These are phyloP conservation scores for Plectus sambesii DNA, from an alignment of 1,140 invertebrate species.

Conservation along the genomic window DNA sequence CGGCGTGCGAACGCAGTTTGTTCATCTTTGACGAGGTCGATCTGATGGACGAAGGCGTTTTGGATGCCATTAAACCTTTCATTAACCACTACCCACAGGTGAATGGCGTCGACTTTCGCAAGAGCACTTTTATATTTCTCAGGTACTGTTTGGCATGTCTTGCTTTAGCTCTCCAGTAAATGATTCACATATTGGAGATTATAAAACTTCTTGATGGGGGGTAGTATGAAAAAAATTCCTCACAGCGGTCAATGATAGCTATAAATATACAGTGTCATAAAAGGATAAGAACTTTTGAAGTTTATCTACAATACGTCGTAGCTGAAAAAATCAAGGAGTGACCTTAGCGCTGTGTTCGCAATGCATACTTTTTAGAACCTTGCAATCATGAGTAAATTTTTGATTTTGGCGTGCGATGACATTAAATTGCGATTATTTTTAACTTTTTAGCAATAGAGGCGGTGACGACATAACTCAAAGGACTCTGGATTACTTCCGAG, in stretches of 20 bases:
- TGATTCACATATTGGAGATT: too few species aligned
- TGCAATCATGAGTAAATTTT: conserved; percentile 2
- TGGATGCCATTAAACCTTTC: conserved; percentile 73
- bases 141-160: too few species aligned
- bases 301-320: too few species aligned
- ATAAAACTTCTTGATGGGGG: too few species aligned
- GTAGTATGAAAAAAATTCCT: too few species aligned
- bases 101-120: conserved; percentile 52
- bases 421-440: not conserved
- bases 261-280: too few species aligned
- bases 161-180: too few species aligned
- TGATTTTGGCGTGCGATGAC: not conserved
- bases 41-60: conserved; percentile 69
- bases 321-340: too few species aligned
- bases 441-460: conserved; percentile 62
- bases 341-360: too few species aligned
- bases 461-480: conserved; percentile 58
- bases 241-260: too few species aligned
- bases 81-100: conserved; percentile 66
- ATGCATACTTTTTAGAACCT: too few species aligned
- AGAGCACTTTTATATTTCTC: conserved; percentile 76
- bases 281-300: too few species aligned
- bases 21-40: conserved; percentile 97
- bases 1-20: conserved; percentile 61
- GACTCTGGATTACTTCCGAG: conserved; percentile 56